A percentile compares a stretch with the other conserved stretches of the same genome.
These are phyloP conservation scores for Labroides dimidiatus DNA, from an alignment of 2,797 vertebrate genomes.

Conservation along the genomic window DNA sequence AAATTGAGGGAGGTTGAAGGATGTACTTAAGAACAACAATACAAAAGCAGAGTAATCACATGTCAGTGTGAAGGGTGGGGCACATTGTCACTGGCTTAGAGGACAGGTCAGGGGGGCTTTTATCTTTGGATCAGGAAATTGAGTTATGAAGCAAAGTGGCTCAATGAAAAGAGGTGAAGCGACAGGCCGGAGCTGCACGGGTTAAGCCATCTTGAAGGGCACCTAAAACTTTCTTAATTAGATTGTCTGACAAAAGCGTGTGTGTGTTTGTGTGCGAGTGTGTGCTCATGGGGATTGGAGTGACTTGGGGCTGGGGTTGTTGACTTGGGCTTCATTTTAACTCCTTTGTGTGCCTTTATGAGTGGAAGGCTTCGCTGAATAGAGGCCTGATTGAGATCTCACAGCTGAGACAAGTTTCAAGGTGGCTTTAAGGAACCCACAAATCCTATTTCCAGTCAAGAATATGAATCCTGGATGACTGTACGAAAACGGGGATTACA, in stretches of 20 bases:
- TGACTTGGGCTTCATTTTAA: conserved; percentile 42
- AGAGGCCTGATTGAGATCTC: conserved; percentile 19
- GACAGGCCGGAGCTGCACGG: conserved; percentile 46
- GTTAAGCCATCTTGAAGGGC: conserved; percentile 67
- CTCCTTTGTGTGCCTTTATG: conserved; percentile 31
- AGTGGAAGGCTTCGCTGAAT: conserved; percentile 14
- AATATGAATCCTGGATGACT: background rate
- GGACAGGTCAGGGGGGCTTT: conserved; percentile 32
- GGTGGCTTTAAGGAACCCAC: background rate
- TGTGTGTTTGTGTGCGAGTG: conserved; percentile 12
- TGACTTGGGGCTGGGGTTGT: conserved; percentile 22
- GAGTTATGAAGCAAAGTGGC: conserved; percentile 65
- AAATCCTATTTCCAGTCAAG: background rate
- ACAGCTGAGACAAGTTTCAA: conserved; percentile 11
- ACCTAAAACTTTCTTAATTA: conserved; percentile 70
- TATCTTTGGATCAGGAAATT: conserved; percentile 63
- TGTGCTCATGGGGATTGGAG: conserved; percentile 22
- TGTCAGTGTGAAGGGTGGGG: conserved; percentile 52
- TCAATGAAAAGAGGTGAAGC: conserved; percentile 47
- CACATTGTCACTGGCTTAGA: conserved; percentile 56
- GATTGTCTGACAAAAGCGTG: conserved; percentile 56
- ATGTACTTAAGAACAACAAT: conserved; percentile 50
- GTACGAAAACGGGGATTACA: background rate
- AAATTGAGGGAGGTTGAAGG: conserved; percentile 48
- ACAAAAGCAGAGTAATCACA: conserved; percentile 63